Conservation (phyloP, 2,113 vertebrate genomes). For the Notechis scutatus region DNA sequence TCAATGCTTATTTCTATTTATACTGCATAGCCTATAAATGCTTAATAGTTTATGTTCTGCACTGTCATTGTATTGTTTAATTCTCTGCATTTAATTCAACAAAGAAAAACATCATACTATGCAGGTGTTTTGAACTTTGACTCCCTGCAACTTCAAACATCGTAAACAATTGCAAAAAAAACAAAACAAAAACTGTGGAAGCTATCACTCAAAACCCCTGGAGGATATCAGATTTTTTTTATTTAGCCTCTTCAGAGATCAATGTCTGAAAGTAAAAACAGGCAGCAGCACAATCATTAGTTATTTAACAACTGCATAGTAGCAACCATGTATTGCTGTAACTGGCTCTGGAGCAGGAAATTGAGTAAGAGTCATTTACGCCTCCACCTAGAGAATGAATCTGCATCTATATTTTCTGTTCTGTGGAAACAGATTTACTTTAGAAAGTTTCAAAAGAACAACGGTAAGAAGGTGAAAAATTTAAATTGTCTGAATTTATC, state of each 20-base stretch:
- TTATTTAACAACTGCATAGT: not conserved
- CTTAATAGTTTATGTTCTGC: not conserved
- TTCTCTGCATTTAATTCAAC: not conserved
- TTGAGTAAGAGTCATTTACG: not conserved
- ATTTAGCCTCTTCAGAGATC: not conserved
- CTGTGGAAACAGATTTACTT: not conserved
- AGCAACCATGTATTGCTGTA: slow-evolving; percentile 11
- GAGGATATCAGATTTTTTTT: not conserved
- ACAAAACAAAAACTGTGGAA: not conserved
- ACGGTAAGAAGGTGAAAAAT: not conserved
- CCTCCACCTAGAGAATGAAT: not conserved
- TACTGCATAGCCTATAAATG: not conserved
- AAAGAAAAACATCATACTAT: not conserved
- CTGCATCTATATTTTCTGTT: slow-evolving; percentile 8
- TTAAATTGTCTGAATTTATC: not conserved
- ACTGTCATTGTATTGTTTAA: not conserved
- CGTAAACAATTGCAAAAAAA: not conserved
- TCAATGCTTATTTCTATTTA: not conserved
- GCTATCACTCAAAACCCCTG: not conserved
- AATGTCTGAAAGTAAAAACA: not conserved
- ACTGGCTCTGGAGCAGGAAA: not conserved
- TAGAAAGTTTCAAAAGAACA: not conserved
- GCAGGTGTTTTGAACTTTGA: not conserved
- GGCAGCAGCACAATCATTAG: not conserved
- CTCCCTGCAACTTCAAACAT: not conserved